Percentiles rank a stretch among this genome's conserved stretches.
Conservation (phyloP, 2,797 vertebrate genomes). For the Coregonus suidteri region DNA sequence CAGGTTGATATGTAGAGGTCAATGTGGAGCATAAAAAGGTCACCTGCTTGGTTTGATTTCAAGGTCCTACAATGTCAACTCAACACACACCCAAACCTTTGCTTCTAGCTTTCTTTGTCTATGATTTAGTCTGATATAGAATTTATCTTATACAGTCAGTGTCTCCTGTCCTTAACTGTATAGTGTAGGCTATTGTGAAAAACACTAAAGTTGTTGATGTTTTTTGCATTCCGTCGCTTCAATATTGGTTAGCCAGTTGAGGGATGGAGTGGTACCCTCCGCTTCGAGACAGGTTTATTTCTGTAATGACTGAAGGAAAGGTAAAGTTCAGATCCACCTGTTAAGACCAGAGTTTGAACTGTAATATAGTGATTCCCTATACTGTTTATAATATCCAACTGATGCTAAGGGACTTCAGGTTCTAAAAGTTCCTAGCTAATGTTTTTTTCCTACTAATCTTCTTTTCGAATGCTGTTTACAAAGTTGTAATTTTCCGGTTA, state of each 20-base stretch:
- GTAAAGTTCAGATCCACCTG: conserved; percentile 43
- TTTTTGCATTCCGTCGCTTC: conserved; percentile 65
- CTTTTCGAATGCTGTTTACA: conserved; percentile 20
- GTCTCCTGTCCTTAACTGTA: conserved; percentile 68
- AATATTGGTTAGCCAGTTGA: conserved; percentile 31
- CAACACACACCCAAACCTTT: background rate
- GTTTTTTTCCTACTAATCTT: background rate
- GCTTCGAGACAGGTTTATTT: conserved; percentile 32
- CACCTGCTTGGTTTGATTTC: conserved; percentile 1
- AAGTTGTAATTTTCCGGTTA: conserved; percentile 31
- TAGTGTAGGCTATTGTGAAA: conserved; percentile 74
- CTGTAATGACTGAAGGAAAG: conserved; percentile 55
- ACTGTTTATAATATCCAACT: conserved; percentile 32
- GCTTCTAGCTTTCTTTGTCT: conserved; percentile 33
- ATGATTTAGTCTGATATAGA: conserved; percentile 54
- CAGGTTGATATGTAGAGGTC: conserved; percentile 43
- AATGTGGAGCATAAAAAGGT: conserved; percentile 30
- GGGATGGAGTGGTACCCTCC: conserved; percentile 52
- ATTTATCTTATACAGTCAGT: conserved; percentile 59
- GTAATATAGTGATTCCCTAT: conserved; percentile 42
- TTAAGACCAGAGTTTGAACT: conserved; percentile 54
- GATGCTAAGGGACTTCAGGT: conserved; percentile 48
- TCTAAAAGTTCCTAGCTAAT: conserved; percentile 9
- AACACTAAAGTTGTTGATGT: conserved; percentile 79
- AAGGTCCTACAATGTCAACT: background rate